phyloP scores from a whole-genome alignment of 2,888 invertebrate species.

The Epistrophe grossulariae region DNA sequence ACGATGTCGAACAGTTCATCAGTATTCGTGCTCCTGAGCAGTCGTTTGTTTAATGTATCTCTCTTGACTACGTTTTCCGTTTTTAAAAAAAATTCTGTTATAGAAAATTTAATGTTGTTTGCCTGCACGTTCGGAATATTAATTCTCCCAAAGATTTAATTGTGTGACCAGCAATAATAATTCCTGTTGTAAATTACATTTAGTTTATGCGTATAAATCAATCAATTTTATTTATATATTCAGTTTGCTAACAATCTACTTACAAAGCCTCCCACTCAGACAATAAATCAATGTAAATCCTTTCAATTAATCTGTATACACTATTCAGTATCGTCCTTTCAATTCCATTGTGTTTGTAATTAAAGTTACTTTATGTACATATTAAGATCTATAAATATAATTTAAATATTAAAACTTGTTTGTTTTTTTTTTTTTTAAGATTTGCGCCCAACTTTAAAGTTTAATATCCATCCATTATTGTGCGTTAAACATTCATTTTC shows the following conservation, averaged over 20 bases:
- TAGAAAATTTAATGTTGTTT: slow-evolving; percentile 21
- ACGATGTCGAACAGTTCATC: slow-evolving; percentile 69
- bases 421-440: slow-evolving; percentile 23
- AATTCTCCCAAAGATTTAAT: slow-evolving; percentile 18
- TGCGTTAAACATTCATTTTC: slow-evolving; percentile 31
- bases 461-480: slow-evolving; percentile 33
- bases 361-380: slow-evolving; percentile 1
- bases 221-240: not conserved
- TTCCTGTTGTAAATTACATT: not conserved
- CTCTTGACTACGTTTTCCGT: slow-evolving; percentile 4
- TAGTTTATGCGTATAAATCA: not conserved
- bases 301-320: not conserved
- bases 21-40: slow-evolving; percentile 52
- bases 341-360: not conserved
- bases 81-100: slow-evolving; percentile 15
- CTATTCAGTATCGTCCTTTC: not conserved
- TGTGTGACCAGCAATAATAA: not conserved
- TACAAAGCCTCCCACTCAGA: too few species aligned
- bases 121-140: slow-evolving; percentile 42
- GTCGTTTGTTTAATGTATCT: slow-evolving; percentile 44
- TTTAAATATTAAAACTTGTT: not conserved
- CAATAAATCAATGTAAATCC: not conserved
- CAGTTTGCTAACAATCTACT: not conserved
- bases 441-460: slow-evolving; percentile 53
- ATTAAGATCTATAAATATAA: not conserved